Percentiles rank a stretch among this genome's conserved stretches.
Conservation (phyloP, 2,113 vertebrate species). For the Microtus oregoni region DNA sequence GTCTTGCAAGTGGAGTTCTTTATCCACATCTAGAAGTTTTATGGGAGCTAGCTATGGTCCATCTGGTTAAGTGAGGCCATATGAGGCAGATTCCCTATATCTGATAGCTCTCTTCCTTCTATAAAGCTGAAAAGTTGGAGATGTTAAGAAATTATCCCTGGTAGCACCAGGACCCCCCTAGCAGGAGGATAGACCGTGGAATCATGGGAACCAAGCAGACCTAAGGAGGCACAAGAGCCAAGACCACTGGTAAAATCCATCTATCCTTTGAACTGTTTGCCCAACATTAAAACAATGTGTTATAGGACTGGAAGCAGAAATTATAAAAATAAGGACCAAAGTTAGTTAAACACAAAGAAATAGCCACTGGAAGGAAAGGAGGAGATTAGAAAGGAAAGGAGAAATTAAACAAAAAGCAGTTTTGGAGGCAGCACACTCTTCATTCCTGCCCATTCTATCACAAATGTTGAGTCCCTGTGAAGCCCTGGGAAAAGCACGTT, state of each 20-base stretch:
- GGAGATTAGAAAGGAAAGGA: not conserved
- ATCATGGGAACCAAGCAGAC: not conserved
- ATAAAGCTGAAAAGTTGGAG: not conserved
- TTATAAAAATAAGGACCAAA: not conserved
- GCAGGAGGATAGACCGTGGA: not conserved
- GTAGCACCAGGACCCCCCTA: accelerated
- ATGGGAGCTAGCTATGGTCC: not conserved
- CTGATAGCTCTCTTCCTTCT: not conserved
- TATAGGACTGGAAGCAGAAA: not conserved
- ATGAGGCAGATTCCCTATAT: not conserved
- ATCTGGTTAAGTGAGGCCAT: not conserved
- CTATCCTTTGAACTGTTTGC: not conserved
- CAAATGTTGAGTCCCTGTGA: not conserved
- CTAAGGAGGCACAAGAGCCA: not conserved
- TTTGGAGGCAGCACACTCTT: not conserved
- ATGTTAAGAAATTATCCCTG: not conserved
- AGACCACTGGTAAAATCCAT: too few species aligned
- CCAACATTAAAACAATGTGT: not conserved
- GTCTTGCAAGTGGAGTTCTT: not conserved
- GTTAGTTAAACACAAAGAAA: not conserved
- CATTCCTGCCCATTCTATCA: not conserved
- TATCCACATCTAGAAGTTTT: not conserved
- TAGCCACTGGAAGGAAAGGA: not conserved
- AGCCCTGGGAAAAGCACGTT: not conserved
- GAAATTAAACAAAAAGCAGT: not conserved